phyloP scores from a whole-genome alignment of 2,113 vertebrate species.

The Coryphaenoides rupestris region DNA sequence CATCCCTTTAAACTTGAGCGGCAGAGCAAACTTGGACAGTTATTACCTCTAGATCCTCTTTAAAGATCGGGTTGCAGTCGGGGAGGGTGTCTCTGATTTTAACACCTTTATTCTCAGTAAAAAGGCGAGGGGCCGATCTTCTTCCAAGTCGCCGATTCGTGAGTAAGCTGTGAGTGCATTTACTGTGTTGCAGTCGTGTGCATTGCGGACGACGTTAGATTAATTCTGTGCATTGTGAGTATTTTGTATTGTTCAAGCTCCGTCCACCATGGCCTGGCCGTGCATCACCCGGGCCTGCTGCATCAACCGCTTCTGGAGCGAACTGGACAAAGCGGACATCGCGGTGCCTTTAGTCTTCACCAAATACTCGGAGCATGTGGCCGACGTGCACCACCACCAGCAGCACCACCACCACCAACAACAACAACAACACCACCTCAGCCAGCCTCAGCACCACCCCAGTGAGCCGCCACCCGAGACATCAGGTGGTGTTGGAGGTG shows the following conservation, averaged over 20 bases:
- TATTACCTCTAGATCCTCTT: no score
- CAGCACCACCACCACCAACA: constrained; percentile 69
- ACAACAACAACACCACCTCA: constrained; percentile 73
- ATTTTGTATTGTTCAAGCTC: neutral
- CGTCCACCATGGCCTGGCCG: constrained; percentile 88
- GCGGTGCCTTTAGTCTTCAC: constrained; percentile 93
- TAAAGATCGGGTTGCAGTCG: constrained; percentile 16
- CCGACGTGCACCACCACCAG: constrained; percentile 76
- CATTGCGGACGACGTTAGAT: neutral
- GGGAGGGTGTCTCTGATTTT: neutral
- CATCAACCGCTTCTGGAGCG: constrained; percentile 96
- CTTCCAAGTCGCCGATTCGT: constrained; percentile 31
- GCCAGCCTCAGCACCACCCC: constrained; percentile 74
- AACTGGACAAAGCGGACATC: constrained; percentile 94
- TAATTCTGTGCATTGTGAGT: constrained; percentile 10
- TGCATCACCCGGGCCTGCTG: constrained; percentile 97
- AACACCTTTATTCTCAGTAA: neutral
- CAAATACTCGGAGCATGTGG: constrained; percentile 89
- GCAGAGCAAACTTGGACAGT: no score
- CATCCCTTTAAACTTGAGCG: constrained; percentile 41
- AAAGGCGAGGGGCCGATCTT: constrained; percentile 11
- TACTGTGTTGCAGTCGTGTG: neutral
- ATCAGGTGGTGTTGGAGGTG: no score
- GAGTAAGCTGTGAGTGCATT: constrained; percentile 46
- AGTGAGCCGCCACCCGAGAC: constrained; percentile 70